Evolutionary conservation across 2,888 invertebrate species (phyloP), one percentile per base, ranked within the genome.

Genomic region (Cephalotes varians): DNA sequence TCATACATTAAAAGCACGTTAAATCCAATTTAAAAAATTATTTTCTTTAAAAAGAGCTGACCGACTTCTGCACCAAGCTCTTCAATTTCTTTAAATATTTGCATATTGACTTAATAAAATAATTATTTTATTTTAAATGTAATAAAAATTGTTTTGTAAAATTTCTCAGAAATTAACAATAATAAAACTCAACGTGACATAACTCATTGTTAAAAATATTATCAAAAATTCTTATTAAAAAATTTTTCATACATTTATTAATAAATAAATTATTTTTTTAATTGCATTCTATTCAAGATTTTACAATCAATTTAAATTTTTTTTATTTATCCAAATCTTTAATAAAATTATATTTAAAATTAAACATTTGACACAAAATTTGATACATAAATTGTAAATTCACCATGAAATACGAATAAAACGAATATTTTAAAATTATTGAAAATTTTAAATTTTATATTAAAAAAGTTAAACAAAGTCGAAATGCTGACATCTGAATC

Each of bases 91-190:
- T 47, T 18, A 47, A 47, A 47, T 47, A 47, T 44, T 44, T 15
- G 4, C 15, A 34, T 37, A 62, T n/a, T 21, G 9, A 64, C 28
- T 47, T 25, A 18, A 65, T 18, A 1, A 69, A 0, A 31, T 18
- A 51, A 31, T 34, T 37, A 34, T 37, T 34, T 69, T 2, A 51
- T 51, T 49, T 34, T 21, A n/a, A 47, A 18, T 5, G 15, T 15
- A 69, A 34, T 69, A 21, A 51, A 65, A 69, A 69, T 25, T 34
- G 31, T 31, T 67, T 31, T 7, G 9, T 51, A 28, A 28, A 51
- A 37, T 51, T 69, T 15, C 21, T 51, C 12, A 15, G 1, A 51
- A 51, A 34, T 51, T 34, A 21, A 21, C 4, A 51, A n/a, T 12
- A 49, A 12, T 51, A 34, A 51, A 51, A 3, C n/a, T 34, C 1